These are phyloP conservation scores for Columba janthina DNA, from an alignment of 2,113 vertebrate genomes.

Conservation along the genomic window DNA sequence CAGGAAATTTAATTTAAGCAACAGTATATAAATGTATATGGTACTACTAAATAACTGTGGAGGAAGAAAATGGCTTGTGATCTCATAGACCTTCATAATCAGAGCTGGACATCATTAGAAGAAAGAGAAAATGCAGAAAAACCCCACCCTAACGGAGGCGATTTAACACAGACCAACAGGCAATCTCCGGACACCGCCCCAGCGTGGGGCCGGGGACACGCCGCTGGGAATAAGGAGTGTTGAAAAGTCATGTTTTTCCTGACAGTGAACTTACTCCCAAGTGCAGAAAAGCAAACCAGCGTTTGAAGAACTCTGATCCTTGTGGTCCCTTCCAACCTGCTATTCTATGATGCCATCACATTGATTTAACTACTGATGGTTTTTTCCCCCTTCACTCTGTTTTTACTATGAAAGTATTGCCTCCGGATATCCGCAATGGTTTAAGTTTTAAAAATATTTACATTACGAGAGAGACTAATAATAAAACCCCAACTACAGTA, in stretches of 20 bases:
- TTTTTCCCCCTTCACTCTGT: background rate
- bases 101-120: too few relatives aligned
- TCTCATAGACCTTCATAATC: background rate
- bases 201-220: accelerated
- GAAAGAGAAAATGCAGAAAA: background rate
- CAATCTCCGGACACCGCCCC: background rate
- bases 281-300: background rate
- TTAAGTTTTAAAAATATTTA: background rate
- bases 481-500: background rate
- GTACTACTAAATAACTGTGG: background rate
- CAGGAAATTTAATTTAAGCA: background rate
- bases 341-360: background rate
- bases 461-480: background rate
- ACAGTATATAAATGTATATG: background rate
- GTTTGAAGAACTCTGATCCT: background rate
- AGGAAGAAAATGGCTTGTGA: background rate
- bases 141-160: background rate
- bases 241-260: background rate
- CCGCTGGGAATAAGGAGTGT: background rate
- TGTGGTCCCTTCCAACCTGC: too few relatives aligned
- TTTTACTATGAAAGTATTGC: background rate
- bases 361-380: background rate
- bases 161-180: background rate
- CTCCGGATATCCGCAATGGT: accelerated
- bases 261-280: background rate